phyloP scores from a whole-genome alignment of 2,113 vertebrate species.

The Panthera uncia region DNA sequence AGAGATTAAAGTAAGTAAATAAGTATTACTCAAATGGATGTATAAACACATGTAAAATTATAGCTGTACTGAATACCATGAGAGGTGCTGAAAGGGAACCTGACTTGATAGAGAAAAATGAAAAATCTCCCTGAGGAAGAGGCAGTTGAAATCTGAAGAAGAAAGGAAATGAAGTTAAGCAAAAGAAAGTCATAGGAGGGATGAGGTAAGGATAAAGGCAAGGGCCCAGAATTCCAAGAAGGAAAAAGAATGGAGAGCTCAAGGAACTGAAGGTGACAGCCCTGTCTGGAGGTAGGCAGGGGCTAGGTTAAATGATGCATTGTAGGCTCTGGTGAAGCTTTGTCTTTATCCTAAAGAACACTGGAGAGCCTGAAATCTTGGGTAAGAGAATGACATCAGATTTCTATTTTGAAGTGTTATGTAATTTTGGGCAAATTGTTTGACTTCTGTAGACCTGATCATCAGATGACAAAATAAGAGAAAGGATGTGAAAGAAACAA shows the following conservation, averaged over 20 bases:
- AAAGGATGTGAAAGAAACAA: neutral
- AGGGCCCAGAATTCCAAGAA: neutral
- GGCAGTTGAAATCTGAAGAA: neutral
- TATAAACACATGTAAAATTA: neutral
- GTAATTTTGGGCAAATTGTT: neutral
- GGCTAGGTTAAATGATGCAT: neutral
- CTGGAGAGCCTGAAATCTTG: neutral
- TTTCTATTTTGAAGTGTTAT: neutral
- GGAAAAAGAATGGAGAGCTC: neutral
- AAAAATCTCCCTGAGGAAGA: neutral
- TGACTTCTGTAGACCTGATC: neutral
- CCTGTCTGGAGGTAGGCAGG: neutral
- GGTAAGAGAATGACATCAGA: neutral
- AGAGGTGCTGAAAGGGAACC: neutral
- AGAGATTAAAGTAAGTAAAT: neutral
- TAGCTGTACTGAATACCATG: neutral
- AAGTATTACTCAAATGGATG: neutral
- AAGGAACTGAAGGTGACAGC: neutral
- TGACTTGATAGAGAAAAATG: neutral
- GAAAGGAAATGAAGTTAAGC: neutral
- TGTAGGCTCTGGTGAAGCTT: neutral
- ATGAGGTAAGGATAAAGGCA: neutral
- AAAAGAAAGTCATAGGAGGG: neutral
- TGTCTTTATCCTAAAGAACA: neutral
- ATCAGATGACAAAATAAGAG: neutral